Base-by-base conservation (phyloP, 35 echinoderm and acorn worm genomes). In the Lytechinus variegatus region DNA sequence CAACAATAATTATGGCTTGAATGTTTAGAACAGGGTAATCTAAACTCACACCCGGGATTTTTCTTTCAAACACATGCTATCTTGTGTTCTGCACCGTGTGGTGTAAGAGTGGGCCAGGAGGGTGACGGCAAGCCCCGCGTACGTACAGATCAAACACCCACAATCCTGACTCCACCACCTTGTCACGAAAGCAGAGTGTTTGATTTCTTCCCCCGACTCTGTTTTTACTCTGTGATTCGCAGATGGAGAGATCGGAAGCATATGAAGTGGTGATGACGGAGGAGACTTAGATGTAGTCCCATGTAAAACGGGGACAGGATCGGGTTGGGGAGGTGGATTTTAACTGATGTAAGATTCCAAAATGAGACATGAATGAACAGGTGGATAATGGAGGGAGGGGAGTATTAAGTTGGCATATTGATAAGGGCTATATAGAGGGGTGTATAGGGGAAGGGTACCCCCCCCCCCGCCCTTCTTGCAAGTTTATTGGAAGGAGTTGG, bases 1-100 rank as follows among this genome's bases (percentile, higher is more conserved):
- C n/a, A 57, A 93, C 92, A 93, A 55, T 93, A 93, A 93, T 93
- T 93, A 93, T 93, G 92, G 92, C 92, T 93, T 54, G 28, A 93
- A 93, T 93, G 92, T 93, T 93, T 93, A 57, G 53, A 57, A 54
- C 92, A 90, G 92, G 14, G 27, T 55, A 93, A 93, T 93, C 92
- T 93, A 93, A 54, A 93, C 54, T 55, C 92, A 93, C 92, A 93
- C 92, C n/a, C 27, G 92, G 92, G 92, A 93, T 93, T 93, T 54
- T 57, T 93, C 92, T 90, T 90, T 90, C 88, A 90, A 90, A 93
- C 52, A 93, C 92, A 93, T 54, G 92, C 92, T 24, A 33, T 44
- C 52, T 54, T 19, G 19, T n/a, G 66, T 79, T 79, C 66, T 24
- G 66, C 14, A 79, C 16, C 14, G 66, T 16, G 66, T 10, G 28